phyloP scores from a whole-genome alignment of 1,140 invertebrate genomes.

The Drosophila mojavensis region DNA sequence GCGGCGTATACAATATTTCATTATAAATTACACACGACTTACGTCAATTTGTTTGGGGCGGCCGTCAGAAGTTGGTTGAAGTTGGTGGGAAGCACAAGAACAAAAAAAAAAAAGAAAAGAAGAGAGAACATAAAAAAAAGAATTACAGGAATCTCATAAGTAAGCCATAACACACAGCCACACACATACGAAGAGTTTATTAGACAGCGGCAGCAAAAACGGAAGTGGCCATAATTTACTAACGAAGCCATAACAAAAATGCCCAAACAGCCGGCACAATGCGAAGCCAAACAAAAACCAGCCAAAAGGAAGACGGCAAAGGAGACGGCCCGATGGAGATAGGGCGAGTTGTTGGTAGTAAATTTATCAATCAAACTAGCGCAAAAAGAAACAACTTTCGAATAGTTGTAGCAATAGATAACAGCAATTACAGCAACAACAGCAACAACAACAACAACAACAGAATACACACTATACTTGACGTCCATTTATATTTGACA shows the following conservation, averaged over 20 bases:
- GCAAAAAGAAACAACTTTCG: constrained; percentile 62
- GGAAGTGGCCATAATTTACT: constrained; percentile 82
- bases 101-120: neutral
- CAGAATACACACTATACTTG: constrained; percentile 34
- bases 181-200: constrained; percentile 61
- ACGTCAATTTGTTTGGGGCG: constrained; percentile 76
- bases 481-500: constrained; percentile 79
- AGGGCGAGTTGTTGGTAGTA: constrained; percentile 41
- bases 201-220: constrained; percentile 71
- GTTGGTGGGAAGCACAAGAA: constrained; percentile 39
- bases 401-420: constrained; percentile 71
- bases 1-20: constrained; percentile 79
- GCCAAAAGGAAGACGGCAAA: neutral
- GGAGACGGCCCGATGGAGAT: constrained; percentile 19
- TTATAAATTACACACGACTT: constrained; percentile 83
- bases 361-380: constrained; percentile 78
- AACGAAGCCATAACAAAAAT: constrained; percentile 75
- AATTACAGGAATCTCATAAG: constrained; percentile 61
- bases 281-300: constrained; percentile 14
- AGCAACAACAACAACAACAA: neutral
- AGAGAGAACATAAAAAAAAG: constrained; percentile 6
- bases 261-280: constrained; percentile 47
- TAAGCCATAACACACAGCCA: constrained; percentile 66
- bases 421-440: constrained; percentile 1
- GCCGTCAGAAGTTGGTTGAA: constrained; percentile 64